These are phyloP conservation scores for Coendou prehensilis DNA, from an alignment of 2,797 vertebrate genomes.

Conservation along the genomic window DNA sequence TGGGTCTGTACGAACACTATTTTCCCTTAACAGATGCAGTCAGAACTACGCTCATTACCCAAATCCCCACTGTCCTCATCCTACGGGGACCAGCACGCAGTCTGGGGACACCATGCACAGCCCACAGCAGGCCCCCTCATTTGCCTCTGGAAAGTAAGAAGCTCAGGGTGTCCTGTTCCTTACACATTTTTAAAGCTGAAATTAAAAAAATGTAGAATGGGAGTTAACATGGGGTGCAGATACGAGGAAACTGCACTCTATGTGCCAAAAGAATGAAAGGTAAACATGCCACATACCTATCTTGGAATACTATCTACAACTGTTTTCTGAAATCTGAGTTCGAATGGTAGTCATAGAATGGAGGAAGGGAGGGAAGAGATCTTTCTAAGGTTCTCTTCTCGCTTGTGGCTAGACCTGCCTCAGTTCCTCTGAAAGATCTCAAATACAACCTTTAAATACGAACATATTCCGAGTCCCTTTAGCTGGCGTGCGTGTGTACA, in stretches of 20 bases:
- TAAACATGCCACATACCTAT: neutral
- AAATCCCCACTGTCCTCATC: neutral
- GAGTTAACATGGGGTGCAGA: conserved; percentile 32
- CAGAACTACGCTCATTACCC: neutral
- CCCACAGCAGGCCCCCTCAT: neutral
- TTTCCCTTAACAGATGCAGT: neutral
- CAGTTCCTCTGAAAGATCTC: neutral
- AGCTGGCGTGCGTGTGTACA: neutral
- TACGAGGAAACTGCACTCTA: conserved; percentile 64
- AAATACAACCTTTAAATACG: neutral
- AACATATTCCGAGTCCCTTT: neutral
- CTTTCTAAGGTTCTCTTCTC: neutral
- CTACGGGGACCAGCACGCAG: neutral
- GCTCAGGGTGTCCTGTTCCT: neutral
- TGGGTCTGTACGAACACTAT: neutral
- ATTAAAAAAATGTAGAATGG: neutral
- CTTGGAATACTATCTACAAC: neutral
- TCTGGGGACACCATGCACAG: neutral
- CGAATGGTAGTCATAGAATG: neutral
- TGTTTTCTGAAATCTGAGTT: neutral
- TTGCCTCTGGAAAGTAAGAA: neutral
- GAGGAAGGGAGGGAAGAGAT: neutral
- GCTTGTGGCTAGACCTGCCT: neutral
- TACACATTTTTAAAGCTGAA: neutral
- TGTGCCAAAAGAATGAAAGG: conserved; percentile 61